These are phyloP conservation scores for Eulemur albifrons DNA, from an alignment of 2,797 vertebrate genomes.

Conservation along the genomic window DNA sequence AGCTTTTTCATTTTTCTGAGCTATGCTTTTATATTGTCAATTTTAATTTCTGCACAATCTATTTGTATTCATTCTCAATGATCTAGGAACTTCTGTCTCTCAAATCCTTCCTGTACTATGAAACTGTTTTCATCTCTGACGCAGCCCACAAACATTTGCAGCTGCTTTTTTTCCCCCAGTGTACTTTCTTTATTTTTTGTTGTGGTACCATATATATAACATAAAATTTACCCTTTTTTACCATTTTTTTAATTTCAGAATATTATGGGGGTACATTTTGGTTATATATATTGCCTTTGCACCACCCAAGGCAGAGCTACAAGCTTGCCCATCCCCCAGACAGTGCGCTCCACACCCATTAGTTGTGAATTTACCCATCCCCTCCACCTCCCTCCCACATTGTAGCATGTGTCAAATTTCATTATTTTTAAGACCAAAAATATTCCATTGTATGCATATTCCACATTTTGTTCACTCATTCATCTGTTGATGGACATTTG, in stretches of 20 bases:
- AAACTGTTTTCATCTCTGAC: not conserved
- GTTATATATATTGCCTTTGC: no score
- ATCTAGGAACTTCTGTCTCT: not conserved
- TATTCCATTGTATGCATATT: not conserved
- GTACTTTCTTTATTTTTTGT: not conserved
- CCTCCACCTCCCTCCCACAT: no score
- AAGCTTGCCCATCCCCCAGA: no score
- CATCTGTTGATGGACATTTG: not conserved
- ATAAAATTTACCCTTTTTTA: not conserved
- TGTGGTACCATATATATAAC: not conserved
- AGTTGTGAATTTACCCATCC: no score
- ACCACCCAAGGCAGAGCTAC: no score
- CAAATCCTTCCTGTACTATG: not conserved
- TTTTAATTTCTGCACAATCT: not conserved
- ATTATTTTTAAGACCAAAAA: not conserved
- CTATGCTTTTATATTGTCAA: not conserved
- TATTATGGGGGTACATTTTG: no score
- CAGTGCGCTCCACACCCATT: no score
- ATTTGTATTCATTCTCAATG: not conserved
- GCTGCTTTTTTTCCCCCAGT: not conserved
- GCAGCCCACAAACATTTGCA: not conserved
- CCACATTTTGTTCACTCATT: not conserved
- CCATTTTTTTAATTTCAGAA: not conserved
- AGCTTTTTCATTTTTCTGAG: not conserved
- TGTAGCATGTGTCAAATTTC: not conserved